Conservation (phyloP, 2,888 invertebrate species). For the Sthenelais limicola region DNA sequence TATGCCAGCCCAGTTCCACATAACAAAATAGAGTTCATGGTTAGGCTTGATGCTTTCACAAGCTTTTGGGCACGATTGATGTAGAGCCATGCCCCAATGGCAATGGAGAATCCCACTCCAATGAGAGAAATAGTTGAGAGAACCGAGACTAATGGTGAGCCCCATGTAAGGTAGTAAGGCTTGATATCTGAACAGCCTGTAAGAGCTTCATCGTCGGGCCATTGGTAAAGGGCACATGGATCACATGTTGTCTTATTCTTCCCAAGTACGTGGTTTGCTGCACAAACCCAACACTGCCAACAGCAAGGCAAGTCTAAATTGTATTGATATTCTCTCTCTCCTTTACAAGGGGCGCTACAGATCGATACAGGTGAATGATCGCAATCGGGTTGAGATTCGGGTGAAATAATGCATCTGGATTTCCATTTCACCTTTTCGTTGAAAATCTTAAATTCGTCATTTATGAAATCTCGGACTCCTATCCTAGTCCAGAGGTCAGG, state of each 20-base stretch:
- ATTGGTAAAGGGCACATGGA: background rate
- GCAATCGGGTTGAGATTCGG: no score
- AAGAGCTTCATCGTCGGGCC: constrained; percentile 13
- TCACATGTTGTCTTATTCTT: constrained; percentile 4
- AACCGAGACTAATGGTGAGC: background rate
- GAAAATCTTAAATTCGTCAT: background rate
- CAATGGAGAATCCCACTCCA: background rate
- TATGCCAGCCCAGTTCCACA: background rate
- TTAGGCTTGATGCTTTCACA: constrained; percentile 13
- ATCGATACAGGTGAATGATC: constrained; percentile 4
- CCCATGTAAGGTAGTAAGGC: constrained; percentile 8
- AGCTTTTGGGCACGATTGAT: background rate
- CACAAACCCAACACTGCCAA: constrained; percentile 21
- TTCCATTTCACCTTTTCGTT: background rate
- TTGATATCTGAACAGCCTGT: background rate
- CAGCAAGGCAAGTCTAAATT: constrained; percentile 25
- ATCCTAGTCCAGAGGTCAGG: background rate
- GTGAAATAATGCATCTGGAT: background rate
- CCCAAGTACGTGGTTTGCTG: constrained; percentile 1
- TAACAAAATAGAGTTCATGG: background rate
- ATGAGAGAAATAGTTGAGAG: background rate
- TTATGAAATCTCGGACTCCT: background rate
- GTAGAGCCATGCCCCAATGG: background rate
- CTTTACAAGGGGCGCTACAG: constrained; percentile 26
- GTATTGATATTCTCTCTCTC: background rate